Evolutionary conservation across 2,888 invertebrate species (phyloP), one percentile per base, ranked within the genome.

Genomic region (Caenorhabditis becei): DNA sequence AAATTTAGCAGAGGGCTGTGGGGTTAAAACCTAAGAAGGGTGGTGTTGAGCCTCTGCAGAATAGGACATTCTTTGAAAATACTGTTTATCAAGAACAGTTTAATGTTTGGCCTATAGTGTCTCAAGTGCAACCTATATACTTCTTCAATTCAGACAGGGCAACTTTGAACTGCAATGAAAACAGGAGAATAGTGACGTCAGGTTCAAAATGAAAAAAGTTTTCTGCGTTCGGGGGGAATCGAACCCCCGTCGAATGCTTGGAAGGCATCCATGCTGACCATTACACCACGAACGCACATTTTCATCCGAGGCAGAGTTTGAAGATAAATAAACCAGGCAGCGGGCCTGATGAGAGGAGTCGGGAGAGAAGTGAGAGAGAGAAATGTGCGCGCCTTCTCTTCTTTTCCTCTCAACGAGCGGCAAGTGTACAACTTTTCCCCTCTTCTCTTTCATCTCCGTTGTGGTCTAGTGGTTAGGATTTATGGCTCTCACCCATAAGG

Each of bases 401-500:
- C 14, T 14, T 41, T 14, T 2, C 41, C 2, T 14, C 2, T 47
- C 47, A 3, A 20, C 3, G n/a, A 20, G 18, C 11, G 47, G 5
- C 47, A 47, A 7, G 47, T 53, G 53, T 53, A 18, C 2, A 26
- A 23, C 24, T 16, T 24, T 2, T 26, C 4, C n/a, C 4, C 24
- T 4, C 59, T 2, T 18, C 20, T 18, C 18, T 49, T 49, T 37
- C 65, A 53, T 65, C 65, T 85, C 83, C 83, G 84, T 85, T 85
- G 85, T 85, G 85, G 83, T 85, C 85, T 85, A 85, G 85, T 85
- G 85, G 85, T 85, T 83, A 85, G 85, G 83, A 83, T 85, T 85
- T 85, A 80, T 82, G 85, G 85, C 85, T 85, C 83, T 85, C 85
- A 85, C 85, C 85, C 85, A 82, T 82, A 85, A 83, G 83, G 85